Evolutionary conservation across 1,140 invertebrate species (phyloP), one percentile per base, ranked within the genome.

Genomic region (Sycophaga agraensis): DNA sequence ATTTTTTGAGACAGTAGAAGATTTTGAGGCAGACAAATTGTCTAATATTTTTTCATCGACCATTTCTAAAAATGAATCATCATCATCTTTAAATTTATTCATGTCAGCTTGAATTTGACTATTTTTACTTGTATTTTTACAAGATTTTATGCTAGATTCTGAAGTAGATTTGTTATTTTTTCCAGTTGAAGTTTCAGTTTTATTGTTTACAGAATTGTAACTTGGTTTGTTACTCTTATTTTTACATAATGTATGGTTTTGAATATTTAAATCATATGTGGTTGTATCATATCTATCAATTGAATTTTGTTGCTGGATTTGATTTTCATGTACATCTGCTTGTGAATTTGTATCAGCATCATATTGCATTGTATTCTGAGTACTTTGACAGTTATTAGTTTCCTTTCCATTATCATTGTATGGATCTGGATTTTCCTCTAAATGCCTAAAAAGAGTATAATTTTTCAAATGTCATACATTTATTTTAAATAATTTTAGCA

Each of bases 351-450:
- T 42, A 6, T 74, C 68, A 54, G 76, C 75, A 39, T 73, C 70
- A 45, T 78, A 71, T 16, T 73, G 69, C 8, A 70, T 69, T 12
- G 70, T 48, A 28, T 2, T 64, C 43, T 60, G 2, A 16, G 12
- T 9, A 24, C n/a, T 37, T 8, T 58, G 40, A 40, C 5, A 26
- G 55, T 34, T 53, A 14, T 66, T 48, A 58, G 46, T 56, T 49
- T 46, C 31, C 42, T 34, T 19, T 26, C 58, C 55, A 43, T 68
- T 66, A 22, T 73, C 68, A 56, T 70, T 68, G 68, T 79, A 75
- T 5, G 83, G 83, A 70, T 82, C 77, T 4, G 74, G 70, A 75
- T 83, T 84, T 69, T 80, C 75, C 50, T 75, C 66, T n/a, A 81
- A 49, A 51, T 79, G 74, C 54, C 79, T 79, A 31, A 9, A 65